A percentile compares a stretch with the other conserved stretches of the same genome.
These are phyloP conservation scores for Zaprionus nigranus DNA, from an alignment of 1,140 invertebrate species.

Conservation along the genomic window DNA sequence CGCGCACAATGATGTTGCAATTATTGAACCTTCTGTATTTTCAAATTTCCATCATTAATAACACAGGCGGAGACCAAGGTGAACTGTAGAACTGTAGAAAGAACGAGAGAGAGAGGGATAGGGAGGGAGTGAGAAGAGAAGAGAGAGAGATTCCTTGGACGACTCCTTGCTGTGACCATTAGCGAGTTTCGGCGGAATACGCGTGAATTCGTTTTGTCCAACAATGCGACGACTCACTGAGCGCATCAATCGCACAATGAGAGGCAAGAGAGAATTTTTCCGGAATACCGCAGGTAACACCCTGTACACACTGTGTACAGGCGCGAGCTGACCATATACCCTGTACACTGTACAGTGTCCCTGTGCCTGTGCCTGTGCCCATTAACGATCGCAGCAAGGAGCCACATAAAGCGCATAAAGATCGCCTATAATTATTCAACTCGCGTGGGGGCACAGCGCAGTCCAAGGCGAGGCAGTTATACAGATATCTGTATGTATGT, in stretches of 20 bases:
- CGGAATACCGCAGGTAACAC: constrained; percentile 76
- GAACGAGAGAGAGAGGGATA: background rate
- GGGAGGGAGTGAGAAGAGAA: background rate
- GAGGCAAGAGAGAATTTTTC: constrained; percentile 51
- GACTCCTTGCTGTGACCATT: constrained; percentile 72
- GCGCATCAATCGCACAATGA: constrained; percentile 77
- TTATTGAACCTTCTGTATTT: constrained; percentile 85
- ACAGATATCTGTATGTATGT: background rate
- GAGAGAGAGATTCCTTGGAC: background rate
- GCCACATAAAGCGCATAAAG: constrained; percentile 74
- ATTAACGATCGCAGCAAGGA: constrained; percentile 84
- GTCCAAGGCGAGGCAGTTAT: constrained; percentile 11
- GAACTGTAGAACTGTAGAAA: constrained; percentile 25
- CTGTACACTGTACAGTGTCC: constrained; percentile 9
- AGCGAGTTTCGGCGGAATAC: constrained; percentile 83
- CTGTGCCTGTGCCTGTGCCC: constrained; percentile 29
- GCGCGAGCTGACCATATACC: background rate
- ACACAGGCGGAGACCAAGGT: constrained; percentile 83
- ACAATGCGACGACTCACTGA: constrained; percentile 75
- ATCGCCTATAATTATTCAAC: constrained; percentile 84
- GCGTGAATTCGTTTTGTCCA: constrained; percentile 80
- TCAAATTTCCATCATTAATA: constrained; percentile 85
- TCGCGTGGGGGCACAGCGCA: constrained; percentile 70
- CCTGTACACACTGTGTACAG: background rate
- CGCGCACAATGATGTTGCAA: constrained; percentile 82